A percentile compares a stretch with the other conserved stretches of the same genome.
Evolutionary conservation across 1,140 invertebrate genomes (phyloP).

Genomic region (Danaus melanippus): DNA sequence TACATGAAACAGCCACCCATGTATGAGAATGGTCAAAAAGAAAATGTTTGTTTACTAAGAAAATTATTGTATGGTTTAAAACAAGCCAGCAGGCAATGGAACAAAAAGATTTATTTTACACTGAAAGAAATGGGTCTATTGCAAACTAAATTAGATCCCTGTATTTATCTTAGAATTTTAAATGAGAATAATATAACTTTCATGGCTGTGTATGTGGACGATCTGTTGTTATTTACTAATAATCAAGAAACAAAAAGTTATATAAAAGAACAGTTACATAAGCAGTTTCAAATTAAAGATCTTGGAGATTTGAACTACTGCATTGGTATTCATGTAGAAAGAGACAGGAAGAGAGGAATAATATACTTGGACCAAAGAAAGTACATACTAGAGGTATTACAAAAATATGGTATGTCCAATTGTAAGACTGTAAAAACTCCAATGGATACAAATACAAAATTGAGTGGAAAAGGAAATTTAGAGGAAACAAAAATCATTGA

Average conservation of each 20-base stretch:
- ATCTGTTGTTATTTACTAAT: conserved; percentile 6
- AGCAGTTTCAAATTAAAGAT: conserved; percentile 27
- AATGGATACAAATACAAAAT: conserved; percentile 21
- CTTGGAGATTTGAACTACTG: conserved; percentile 24
- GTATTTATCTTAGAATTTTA: conserved; percentile 24
- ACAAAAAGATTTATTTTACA: conserved; percentile 22
- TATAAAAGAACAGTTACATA: conserved; percentile 16
- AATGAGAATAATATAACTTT: conserved; percentile 15
- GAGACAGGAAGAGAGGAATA: conserved; percentile 24
- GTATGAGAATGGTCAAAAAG: too few species aligned
- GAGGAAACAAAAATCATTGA: conserved; percentile 74
- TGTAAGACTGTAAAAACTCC: conserved; percentile 25
- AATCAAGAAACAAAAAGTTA: conserved; percentile 10
- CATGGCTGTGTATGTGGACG: conserved; percentile 25
- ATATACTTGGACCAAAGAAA: conserved; percentile 24
- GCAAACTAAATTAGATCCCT: conserved; percentile 18
- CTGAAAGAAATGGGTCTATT: conserved; percentile 21
- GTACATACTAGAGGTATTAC: conserved; percentile 25
- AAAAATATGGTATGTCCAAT: conserved; percentile 26
- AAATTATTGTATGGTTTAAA: too few species aligned
- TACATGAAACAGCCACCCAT: too few species aligned
- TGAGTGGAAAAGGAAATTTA: conserved; percentile 82
- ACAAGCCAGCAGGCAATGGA: too few species aligned
- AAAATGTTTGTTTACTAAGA: too few species aligned
- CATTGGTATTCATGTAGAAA: conserved; percentile 27